Evolutionary conservation across 2,888 invertebrate genomes (phyloP), one percentile per base, ranked within the genome.

Genomic region (Megamerina dolium): DNA sequence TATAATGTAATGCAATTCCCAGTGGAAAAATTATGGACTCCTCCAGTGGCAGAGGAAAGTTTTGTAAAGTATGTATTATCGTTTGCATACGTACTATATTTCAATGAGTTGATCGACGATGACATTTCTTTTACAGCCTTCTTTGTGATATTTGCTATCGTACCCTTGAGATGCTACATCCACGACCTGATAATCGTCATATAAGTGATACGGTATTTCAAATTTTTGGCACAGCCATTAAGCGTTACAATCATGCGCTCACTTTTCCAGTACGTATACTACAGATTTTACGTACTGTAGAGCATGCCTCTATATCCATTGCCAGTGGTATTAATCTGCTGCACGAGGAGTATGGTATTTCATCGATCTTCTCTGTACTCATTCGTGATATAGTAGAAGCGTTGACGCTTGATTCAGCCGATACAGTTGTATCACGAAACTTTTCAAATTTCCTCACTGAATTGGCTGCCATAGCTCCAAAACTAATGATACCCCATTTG

Each of bases 231-330:
- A 77, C 80, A 3, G 76, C 91, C 33, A 81, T 92, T 16, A 89
- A 87, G 64, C 81, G 79, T 38, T 90, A 89, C 64, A 88, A 87
- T 63, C 89, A 93, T 71, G 86, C 86, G 1, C 77, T 84, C 32
- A 79, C 82, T 21, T 88, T 87, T 64, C 78, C 85, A 2, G 79
- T 85, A 5, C 82, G 83, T 59, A 75, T 87, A 44, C 80, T 80
- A 18, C 79, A 79, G 73, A 77, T 79, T 13, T 44, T 72, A 3
- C 59, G 68, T 3, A 63, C 61, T 16, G 55, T 59, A 2, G 72
- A 72, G 43, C 65, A 63, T 36, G 58, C 72, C 1, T 54, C 66
- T 1, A 39, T 55, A 0, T 57, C 70, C 0, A 63, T 69, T 14
- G 71, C 72, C 1, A 63, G 57, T 30, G 72, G 72, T 1, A 62